Evolutionary conservation across 2,888 invertebrate species (phyloP).

Genomic region (Drosophila dives): DNA sequence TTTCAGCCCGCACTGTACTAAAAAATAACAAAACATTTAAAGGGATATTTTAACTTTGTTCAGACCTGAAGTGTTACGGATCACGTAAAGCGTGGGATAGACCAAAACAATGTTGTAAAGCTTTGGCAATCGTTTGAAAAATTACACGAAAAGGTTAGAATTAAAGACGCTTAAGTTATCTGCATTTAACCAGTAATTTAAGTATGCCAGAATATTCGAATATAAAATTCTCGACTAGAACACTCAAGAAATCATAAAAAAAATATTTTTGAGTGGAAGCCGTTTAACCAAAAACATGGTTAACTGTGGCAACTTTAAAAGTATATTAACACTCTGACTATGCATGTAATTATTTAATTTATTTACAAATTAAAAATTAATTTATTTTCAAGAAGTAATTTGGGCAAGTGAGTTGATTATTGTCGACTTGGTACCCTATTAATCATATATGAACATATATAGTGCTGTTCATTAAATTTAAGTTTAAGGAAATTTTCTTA

Average conservation of each 20-base stretch:
- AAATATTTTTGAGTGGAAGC: background rate
- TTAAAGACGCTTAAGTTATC: background rate
- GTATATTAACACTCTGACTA: background rate
- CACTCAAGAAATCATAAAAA: background rate
- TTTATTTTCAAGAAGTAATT: background rate
- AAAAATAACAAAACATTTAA: slow-evolving; percentile 42
- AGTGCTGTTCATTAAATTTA: background rate
- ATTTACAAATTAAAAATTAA: background rate
- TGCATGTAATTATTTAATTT: background rate
- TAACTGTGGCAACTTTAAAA: background rate
- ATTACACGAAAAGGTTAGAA: slow-evolving; percentile 3
- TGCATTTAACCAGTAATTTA: background rate
- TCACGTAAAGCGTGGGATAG: slow-evolving; percentile 31
- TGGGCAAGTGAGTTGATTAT: background rate
- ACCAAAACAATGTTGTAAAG: slow-evolving; percentile 13
- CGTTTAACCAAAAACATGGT: background rate
- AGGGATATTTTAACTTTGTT: slow-evolving; percentile 58
- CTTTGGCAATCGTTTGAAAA: slow-evolving; percentile 14
- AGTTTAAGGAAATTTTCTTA: background rate
- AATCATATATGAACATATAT: background rate
- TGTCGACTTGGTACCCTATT: background rate
- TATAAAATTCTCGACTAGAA: background rate
- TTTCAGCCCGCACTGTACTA: background rate
- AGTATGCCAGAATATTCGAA: background rate
- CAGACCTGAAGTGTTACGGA: slow-evolving; percentile 28